phyloP scores from a whole-genome alignment of 1,140 invertebrate species.

The Saccostrea glomerata region DNA sequence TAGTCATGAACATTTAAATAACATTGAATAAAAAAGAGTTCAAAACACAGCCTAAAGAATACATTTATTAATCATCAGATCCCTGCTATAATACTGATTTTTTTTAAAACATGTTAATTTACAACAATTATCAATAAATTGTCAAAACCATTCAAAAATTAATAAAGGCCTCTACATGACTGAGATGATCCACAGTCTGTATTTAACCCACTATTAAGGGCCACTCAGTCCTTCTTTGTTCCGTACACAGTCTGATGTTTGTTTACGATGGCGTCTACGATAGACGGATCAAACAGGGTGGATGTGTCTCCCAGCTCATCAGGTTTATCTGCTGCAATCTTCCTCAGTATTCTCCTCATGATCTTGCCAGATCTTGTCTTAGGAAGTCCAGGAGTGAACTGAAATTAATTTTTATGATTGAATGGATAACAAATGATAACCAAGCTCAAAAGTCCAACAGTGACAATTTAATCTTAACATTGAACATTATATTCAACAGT shows the following conservation, averaged over 20 bases:
- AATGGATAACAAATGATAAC: neutral
- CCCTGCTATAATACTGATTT: neutral
- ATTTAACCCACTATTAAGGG: neutral
- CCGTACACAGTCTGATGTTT: conserved; percentile 55
- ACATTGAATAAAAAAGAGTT: no score
- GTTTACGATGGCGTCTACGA: conserved; percentile 82
- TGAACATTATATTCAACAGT: no score
- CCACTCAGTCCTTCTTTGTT: neutral
- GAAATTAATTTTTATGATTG: conserved; percentile 38
- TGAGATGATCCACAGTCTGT: neutral
- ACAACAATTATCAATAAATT: no score
- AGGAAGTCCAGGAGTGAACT: conserved; percentile 77
- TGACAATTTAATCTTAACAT: no score
- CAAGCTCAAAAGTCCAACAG: no score
- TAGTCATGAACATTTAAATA: no score
- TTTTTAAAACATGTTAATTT: neutral
- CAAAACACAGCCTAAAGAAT: no score
- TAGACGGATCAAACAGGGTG: conserved; percentile 92
- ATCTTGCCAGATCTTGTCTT: conserved; percentile 81
- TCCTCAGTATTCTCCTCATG: conserved; percentile 80
- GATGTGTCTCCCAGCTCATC: conserved; percentile 94
- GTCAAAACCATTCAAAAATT: no score
- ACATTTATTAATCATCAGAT: no score
- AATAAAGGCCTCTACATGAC: neutral
- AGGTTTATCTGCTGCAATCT: conserved; percentile 75